Conservation (phyloP, 1,140 invertebrate species). For the Bilobella aurantiaca region DNA sequence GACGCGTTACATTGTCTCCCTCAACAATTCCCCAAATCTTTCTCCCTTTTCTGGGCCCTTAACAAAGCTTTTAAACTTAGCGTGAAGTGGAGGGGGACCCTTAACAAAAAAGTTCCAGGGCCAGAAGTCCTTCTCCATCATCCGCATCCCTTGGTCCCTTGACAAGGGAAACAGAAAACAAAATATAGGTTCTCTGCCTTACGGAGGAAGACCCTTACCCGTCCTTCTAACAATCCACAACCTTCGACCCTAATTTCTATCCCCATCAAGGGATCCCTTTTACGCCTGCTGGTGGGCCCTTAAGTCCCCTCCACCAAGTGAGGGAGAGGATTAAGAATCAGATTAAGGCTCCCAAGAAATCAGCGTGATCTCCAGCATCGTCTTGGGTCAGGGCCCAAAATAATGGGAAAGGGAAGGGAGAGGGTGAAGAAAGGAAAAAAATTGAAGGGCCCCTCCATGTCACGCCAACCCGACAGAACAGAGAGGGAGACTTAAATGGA, state of each 20-base stretch:
- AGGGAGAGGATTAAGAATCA: not conserved
- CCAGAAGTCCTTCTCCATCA: not conserved
- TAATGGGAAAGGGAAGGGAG: not conserved
- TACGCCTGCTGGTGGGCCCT: not conserved
- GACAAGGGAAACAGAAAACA: not conserved
- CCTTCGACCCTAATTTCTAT: conserved; percentile 4
- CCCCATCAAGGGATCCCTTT: not conserved
- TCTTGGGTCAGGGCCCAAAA: not conserved
- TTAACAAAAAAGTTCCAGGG: too few species aligned
- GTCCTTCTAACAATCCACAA: too few species aligned
- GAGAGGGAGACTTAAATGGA: conserved; percentile 4
- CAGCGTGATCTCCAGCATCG: conserved; percentile 1
- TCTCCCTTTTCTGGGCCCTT: not conserved
- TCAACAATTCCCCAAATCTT: not conserved
- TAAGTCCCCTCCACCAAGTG: not conserved
- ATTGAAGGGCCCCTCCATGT: not conserved
- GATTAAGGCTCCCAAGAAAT: not conserved
- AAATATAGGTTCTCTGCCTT: not conserved
- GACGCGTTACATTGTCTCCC: conserved; percentile 6
- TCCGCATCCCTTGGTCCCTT: not conserved
- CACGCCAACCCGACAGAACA: not conserved
- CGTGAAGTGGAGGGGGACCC: not conserved
- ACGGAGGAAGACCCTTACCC: not conserved
- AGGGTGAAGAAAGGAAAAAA: not conserved
- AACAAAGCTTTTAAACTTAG: not conserved